These are phyloP conservation scores for Galeopsomyia nigrocyanea DNA, from an alignment of 2,888 invertebrate genomes.

Conservation along the genomic window DNA sequence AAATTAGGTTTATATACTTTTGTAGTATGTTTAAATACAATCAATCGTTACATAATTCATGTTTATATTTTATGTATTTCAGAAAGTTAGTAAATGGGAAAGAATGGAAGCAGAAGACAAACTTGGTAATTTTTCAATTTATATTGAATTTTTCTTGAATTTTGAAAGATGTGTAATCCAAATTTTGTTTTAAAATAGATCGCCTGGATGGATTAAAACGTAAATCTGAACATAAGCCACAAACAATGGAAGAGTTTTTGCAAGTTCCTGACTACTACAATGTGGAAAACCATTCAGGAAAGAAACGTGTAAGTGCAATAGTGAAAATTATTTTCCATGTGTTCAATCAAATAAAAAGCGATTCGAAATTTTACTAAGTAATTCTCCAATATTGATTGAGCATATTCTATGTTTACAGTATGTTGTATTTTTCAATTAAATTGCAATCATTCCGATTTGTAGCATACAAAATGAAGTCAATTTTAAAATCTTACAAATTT, in stretches of 20 bases:
- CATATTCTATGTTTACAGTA: too few relatives aligned
- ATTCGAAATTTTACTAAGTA: too few relatives aligned
- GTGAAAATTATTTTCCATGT: neutral
- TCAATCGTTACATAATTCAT: too few relatives aligned
- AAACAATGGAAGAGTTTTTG: slow-evolving; percentile 93
- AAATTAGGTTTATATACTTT: neutral
- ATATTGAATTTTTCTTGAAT: neutral
- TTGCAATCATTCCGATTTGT: too few relatives aligned
- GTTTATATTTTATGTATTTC: slow-evolving; percentile 5
- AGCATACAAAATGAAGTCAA: too few relatives aligned
- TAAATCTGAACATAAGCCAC: slow-evolving; percentile 73
- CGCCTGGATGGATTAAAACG: slow-evolving; percentile 92
- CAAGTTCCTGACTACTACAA: slow-evolving; percentile 84
- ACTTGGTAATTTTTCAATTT: slow-evolving; percentile 57
- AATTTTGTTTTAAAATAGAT: slow-evolving; percentile 72
- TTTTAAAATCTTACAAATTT: too few relatives aligned
- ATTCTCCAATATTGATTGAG: too few relatives aligned
- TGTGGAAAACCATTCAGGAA: slow-evolving; percentile 76
- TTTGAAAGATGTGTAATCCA: neutral
- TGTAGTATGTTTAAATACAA: too few relatives aligned
- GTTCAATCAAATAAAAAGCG: slow-evolving; percentile 7
- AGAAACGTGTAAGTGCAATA: slow-evolving; percentile 84
- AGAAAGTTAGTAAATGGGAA: slow-evolving; percentile 67
- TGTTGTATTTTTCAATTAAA: neutral
- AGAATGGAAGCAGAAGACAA: slow-evolving; percentile 67